A percentile compares a stretch with the other conserved stretches of the same genome.
Evolutionary conservation across 2,797 vertebrate species (phyloP).

Genomic region (Sebastes iracundus): DNA sequence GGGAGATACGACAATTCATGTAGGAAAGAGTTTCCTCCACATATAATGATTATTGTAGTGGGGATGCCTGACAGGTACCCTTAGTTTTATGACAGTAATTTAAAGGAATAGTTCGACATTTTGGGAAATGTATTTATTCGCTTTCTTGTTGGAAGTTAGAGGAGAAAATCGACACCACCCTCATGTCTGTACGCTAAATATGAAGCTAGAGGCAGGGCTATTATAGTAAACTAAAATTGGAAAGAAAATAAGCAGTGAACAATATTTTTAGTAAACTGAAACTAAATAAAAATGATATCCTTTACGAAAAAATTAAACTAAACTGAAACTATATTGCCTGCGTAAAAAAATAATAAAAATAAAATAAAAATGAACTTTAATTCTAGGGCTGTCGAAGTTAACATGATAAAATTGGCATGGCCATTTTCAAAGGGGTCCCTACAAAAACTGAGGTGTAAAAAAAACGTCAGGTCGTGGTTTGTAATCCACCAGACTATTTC

Average conservation of each 20-base stretch:
- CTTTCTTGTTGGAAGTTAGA: not conserved
- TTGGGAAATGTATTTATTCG: not conserved
- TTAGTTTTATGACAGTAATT: not conserved
- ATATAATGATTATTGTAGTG: not conserved
- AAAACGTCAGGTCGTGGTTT: not conserved
- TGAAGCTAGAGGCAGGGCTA: not conserved
- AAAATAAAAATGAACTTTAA: too few species aligned
- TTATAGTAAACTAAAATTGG: too few species aligned
- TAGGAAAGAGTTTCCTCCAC: not conserved
- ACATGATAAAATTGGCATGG: too few species aligned
- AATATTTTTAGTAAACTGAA: too few species aligned
- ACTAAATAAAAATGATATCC: too few species aligned
- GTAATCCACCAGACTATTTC: not conserved
- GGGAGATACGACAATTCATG: conserved; percentile 21
- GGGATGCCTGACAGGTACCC: not conserved
- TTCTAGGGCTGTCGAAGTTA: too few species aligned
- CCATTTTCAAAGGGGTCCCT: too few species aligned
- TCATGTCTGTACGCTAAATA: not conserved
- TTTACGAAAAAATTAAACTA: too few species aligned
- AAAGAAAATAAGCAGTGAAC: too few species aligned
- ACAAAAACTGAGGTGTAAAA: not conserved
- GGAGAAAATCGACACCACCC: not conserved
- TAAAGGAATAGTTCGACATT: not conserved
- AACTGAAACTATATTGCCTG: too few species aligned
- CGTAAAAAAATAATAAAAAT: too few species aligned